phyloP scores from a whole-genome alignment of 2,797 vertebrate genomes.

The Pangasius krempfi region DNA sequence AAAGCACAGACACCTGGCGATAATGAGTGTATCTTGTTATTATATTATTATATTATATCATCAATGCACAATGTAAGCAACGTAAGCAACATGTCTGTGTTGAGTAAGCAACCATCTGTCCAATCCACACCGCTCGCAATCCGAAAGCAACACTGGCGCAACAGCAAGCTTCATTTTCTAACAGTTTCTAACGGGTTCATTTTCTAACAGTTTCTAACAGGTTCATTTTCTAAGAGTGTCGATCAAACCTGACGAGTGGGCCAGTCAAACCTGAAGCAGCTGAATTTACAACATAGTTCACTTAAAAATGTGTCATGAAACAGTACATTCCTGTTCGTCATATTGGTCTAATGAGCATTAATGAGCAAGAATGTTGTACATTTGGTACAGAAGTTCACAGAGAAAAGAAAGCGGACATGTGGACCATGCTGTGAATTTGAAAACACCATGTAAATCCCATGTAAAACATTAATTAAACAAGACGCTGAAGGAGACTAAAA shows the following conservation, averaged over 20 bases:
- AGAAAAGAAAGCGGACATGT: too few relatives aligned
- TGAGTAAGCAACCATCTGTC: not conserved
- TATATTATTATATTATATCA: slow-evolving; percentile 3
- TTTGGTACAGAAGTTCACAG: not conserved
- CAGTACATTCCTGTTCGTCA: not conserved
- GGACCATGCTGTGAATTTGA: not conserved
- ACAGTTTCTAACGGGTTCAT: too few relatives aligned
- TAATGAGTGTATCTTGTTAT: not conserved
- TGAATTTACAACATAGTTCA: not conserved
- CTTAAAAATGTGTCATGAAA: not conserved
- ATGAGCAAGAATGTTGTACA: not conserved
- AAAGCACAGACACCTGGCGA: not conserved
- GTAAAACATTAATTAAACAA: not conserved
- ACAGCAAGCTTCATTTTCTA: not conserved
- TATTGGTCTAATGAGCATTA: not conserved
- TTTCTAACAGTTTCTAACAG: too few relatives aligned
- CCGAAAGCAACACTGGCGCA: not conserved
- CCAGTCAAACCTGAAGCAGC: not conserved
- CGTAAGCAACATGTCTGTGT: not conserved
- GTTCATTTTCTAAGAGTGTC: too few relatives aligned
- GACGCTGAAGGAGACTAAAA: not conserved
- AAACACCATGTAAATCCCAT: not conserved
- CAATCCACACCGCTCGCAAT: not conserved
- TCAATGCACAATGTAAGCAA: not conserved
- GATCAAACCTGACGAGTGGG: not conserved